Conservation (phyloP, 1,140 invertebrate species). For the Ceratina calcarata region DNA sequence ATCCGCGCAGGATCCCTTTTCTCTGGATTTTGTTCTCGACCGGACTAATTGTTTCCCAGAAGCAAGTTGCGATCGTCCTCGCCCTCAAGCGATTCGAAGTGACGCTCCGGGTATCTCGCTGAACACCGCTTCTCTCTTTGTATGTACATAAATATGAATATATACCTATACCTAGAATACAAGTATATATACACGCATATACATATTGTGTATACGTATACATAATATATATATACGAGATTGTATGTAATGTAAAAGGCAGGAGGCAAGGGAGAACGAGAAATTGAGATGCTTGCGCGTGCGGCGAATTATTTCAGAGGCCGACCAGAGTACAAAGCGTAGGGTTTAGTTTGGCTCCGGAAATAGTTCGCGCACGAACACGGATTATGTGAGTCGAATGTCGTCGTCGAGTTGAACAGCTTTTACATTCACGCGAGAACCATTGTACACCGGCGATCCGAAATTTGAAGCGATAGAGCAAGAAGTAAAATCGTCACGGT, state of each 20-base stretch:
- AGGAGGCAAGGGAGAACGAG: background rate
- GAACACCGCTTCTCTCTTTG: slow-evolving; percentile 31
- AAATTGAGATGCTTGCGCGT: slow-evolving; percentile 44
- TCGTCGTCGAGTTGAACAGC: slow-evolving; percentile 45
- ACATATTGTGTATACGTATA: slow-evolving; percentile 20
- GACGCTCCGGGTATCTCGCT: background rate
- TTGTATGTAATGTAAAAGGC: slow-evolving; percentile 20
- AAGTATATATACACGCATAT: slow-evolving; percentile 20
- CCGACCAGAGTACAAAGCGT: slow-evolving; percentile 78
- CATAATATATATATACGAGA: slow-evolving; percentile 16
- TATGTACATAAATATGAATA: slow-evolving; percentile 5
- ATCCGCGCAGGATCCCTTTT: slow-evolving; percentile 8
- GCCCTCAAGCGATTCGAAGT: too few species aligned
- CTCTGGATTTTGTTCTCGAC: slow-evolving; percentile 11
- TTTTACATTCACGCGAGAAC: background rate
- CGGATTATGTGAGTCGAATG: slow-evolving; percentile 40
- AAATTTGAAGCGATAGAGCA: background rate
- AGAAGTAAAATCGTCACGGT: background rate
- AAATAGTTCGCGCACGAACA: slow-evolving; percentile 70
- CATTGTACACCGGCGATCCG: background rate
- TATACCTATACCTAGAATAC: background rate
- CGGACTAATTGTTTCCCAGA: slow-evolving; percentile 1
- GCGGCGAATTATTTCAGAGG: slow-evolving; percentile 73
- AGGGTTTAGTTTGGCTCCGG: slow-evolving; percentile 76
- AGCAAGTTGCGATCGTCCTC: background rate